These are phyloP conservation scores for Tonatia bakeri DNA, from an alignment of 2,113 vertebrate species.

Conservation along the genomic window DNA sequence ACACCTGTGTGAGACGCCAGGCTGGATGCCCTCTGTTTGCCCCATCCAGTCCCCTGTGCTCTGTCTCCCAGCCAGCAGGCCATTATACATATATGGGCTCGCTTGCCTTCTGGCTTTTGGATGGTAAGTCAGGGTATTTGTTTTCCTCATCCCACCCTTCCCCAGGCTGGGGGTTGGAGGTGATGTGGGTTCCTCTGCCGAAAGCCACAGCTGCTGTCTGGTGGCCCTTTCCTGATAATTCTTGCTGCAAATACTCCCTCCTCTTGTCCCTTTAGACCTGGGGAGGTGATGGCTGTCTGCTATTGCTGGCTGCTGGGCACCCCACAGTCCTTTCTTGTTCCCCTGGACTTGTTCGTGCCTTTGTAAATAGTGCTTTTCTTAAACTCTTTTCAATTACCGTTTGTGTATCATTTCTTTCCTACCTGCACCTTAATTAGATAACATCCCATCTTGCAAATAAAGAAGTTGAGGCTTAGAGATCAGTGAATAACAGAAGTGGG, in stretches of 20 bases:
- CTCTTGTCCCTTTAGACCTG: not conserved
- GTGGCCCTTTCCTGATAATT: not conserved
- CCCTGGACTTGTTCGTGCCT: not conserved
- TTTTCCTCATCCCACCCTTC: not conserved
- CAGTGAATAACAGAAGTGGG: not conserved
- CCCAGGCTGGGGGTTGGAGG: not conserved
- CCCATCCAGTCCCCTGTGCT: not conserved
- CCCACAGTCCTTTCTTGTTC: not conserved
- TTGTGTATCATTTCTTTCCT: not conserved
- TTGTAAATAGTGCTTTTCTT: not conserved
- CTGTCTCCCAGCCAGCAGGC: not conserved
- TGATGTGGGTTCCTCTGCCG: not conserved
- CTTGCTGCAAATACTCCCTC: not conserved
- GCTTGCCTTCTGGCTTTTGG: not conserved
- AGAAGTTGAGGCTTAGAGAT: not conserved
- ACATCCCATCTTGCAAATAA: not conserved
- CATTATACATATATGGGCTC: accelerated
- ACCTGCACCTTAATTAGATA: not conserved
- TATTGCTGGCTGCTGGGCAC: not conserved
- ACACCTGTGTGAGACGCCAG: not conserved
- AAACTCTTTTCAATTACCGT: not conserved
- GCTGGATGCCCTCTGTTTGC: not conserved
- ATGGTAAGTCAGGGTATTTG: not conserved
- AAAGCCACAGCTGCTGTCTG: not conserved
- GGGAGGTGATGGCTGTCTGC: not conserved